phyloP scores from a whole-genome alignment of 2,113 vertebrate genomes.

The Sialia sialis region DNA sequence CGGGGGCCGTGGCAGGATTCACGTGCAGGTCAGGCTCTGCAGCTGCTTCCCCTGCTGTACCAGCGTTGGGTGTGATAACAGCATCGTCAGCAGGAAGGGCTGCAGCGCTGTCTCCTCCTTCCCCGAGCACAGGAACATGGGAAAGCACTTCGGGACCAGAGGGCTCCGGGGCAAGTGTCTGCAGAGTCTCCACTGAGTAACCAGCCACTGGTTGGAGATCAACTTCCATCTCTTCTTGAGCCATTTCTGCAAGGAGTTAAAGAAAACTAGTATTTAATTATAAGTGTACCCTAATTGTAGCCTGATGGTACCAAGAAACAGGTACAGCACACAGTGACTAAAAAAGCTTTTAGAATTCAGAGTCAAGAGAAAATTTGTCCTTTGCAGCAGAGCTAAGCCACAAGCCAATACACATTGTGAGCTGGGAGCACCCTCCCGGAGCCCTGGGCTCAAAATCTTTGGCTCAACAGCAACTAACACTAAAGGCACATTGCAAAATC shows the following conservation, averaged over 20 bases:
- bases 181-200: background rate
- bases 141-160: background rate
- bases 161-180: background rate
- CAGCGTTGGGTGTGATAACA: constrained; percentile 51
- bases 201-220: constrained; percentile 49
- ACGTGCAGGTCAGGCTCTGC: background rate
- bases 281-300: background rate
- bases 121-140: background rate
- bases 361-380: background rate
- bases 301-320: background rate
- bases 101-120: background rate
- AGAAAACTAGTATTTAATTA: background rate
- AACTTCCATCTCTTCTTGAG: constrained; percentile 85
- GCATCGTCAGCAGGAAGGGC: background rate
- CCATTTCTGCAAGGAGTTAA: constrained; percentile 61
- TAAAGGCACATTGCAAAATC: background rate
- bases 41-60: constrained; percentile 25
- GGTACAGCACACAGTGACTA: background rate
- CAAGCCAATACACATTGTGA: rapidly evolving
- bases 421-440: background rate
- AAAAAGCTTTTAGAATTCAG: background rate
- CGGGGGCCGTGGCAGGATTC: background rate
- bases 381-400: background rate
- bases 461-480: background rate
- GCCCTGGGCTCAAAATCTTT: background rate